phyloP scores from a whole-genome alignment of 2,797 vertebrate genomes.

The Dromococcyx pavoninus region DNA sequence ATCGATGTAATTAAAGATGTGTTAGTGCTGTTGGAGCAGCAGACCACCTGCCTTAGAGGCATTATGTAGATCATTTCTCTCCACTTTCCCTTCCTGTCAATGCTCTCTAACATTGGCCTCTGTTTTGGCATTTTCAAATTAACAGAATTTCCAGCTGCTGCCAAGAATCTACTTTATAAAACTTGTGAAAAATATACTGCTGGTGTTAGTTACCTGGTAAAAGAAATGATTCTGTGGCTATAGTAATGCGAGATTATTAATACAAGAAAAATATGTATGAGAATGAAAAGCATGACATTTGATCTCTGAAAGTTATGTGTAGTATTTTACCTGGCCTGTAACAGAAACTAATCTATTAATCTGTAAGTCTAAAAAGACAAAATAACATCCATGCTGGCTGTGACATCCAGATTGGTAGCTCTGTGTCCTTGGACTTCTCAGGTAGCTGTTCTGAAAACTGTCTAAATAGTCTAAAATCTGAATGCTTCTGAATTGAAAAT shows the following conservation, averaged over 20 bases:
- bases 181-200: neutral
- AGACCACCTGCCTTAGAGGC: neutral
- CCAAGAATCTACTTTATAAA: neutral
- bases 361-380: neutral
- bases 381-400: neutral
- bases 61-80: neutral
- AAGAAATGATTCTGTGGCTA: neutral
- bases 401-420: neutral
- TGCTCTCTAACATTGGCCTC: neutral
- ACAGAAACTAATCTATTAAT: neutral
- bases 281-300: neutral
- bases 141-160: accelerated
- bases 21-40: neutral
- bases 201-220: neutral
- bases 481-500: neutral
- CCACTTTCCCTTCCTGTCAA: neutral
- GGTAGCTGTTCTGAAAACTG: neutral
- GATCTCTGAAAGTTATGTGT: too few relatives aligned
- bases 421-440: neutral
- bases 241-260: neutral
- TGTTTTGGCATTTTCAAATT: neutral
- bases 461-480: neutral
- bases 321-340: too few relatives aligned
- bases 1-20: neutral
- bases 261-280: neutral